These are phyloP conservation scores for Aurelia aurita DNA, from an alignment of 30 jellyfish, hydroid and myxozoan species.

Conservation along the genomic window DNA sequence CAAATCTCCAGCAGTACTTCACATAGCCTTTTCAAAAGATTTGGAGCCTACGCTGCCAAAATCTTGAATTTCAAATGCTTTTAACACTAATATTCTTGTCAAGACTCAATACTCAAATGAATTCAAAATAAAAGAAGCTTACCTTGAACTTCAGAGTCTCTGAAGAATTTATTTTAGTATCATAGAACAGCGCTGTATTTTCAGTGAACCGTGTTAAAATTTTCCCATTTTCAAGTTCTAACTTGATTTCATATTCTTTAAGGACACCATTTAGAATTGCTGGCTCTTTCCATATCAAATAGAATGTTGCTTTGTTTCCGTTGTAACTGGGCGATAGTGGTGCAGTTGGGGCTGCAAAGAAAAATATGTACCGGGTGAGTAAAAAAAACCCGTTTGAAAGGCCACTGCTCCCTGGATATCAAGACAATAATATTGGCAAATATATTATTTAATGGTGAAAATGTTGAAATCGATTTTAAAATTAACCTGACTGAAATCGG, in stretches of 20 bases:
- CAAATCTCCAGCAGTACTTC: neutral
- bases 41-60: too few relatives aligned
- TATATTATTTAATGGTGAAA: too few relatives aligned
- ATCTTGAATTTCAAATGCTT: too few relatives aligned
- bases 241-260: conserved; percentile 56
- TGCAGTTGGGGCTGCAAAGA: conserved; percentile 69
- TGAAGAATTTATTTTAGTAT: conserved; percentile 38
- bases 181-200: conserved; percentile 31
- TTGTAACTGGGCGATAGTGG: conserved; percentile 42
- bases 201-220: conserved; percentile 20
- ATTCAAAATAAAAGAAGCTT: neutral
- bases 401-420: too few relatives aligned
- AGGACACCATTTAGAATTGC: conserved; percentile 52
- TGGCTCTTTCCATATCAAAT: conserved; percentile 64
- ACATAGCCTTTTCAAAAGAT: neutral
- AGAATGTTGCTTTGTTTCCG: conserved; percentile 40
- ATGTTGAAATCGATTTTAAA: too few relatives aligned
- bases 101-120: too few relatives aligned
- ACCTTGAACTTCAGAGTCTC: conserved; percentile 46
- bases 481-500: too few relatives aligned
- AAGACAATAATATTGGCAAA: too few relatives aligned
- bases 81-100: too few relatives aligned
- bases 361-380: neutral
- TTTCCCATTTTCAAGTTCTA: neutral
- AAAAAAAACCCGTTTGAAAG: too few relatives aligned